Percentiles rank a stretch among this genome's conserved stretches.
These are phyloP conservation scores for Biston betularia DNA, from an alignment of 2,888 invertebrate species.

Conservation along the genomic window DNA sequence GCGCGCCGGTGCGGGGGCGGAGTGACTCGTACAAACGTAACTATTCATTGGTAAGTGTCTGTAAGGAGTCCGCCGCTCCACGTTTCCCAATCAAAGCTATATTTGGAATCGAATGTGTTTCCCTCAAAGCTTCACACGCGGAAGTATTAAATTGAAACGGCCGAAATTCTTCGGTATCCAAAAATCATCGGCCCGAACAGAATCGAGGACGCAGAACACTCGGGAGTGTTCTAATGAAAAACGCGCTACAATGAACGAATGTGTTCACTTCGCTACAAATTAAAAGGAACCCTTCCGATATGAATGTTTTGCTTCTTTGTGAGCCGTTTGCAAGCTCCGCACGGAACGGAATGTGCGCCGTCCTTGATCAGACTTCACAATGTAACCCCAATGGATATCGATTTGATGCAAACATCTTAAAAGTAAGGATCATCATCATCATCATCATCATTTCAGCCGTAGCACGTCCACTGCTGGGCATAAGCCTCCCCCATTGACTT, in stretches of 20 bases:
- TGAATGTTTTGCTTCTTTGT: slow-evolving; percentile 27
- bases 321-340: slow-evolving; percentile 14
- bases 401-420: too few relatives aligned
- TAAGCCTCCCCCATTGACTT: too few relatives aligned
- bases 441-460: too few relatives aligned
- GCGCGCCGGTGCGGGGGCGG: too few relatives aligned
- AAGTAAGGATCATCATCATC: too few relatives aligned
- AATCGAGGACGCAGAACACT: slow-evolving; percentile 12
- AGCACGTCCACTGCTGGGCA: too few relatives aligned
- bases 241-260: slow-evolving; percentile 24
- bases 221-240: slow-evolving; percentile 25
- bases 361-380: too few relatives aligned
- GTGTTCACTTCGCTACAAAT: slow-evolving; percentile 29
- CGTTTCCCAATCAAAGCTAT: slow-evolving; percentile 5
- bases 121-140: slow-evolving; percentile 5
- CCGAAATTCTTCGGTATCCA: slow-evolving; percentile 19
- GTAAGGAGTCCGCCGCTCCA: not conserved
- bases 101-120: slow-evolving; percentile 9
- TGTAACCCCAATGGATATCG: too few relatives aligned
- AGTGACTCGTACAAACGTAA: too few relatives aligned
- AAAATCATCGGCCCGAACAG: slow-evolving; percentile 23
- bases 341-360: not conserved
- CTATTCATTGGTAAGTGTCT: not conserved
- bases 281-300: slow-evolving; percentile 27
- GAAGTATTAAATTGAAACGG: slow-evolving; percentile 24